Evolutionary conservation across 2,113 vertebrate species (phyloP), one percentile per base, ranked within the genome.

Genomic region (Leptosomus discolor): DNA sequence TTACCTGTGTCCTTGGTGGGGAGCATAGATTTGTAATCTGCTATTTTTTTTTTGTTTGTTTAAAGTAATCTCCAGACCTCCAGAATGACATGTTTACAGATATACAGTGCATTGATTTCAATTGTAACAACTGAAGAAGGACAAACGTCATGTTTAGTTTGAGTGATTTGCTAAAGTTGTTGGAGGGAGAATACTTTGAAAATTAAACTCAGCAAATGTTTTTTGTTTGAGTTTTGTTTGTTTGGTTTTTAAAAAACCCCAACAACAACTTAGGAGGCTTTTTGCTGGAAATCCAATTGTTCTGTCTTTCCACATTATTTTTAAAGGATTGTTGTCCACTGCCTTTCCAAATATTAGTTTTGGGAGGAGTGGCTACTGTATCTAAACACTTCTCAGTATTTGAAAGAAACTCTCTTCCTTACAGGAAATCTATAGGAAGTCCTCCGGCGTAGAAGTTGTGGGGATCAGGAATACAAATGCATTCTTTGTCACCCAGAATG

Each of bases 341-440:
- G 89, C 67, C 81, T 97, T 95, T 94, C 56, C 78, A 96, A 96
- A 96, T 94, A 65, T 60, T 96, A 86, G 92, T 85, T 93, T 97
- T 95, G 88, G 41, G 80, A 68, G 85, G 91, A 95, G 92, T 75
- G 90, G 61, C 76, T 88, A 39, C 48, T 70, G 6, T 73, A 58
- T 79, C 64, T 84, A 77, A 84, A 73, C 26, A 69, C 19, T 57
- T 86, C 32, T 92, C 26, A 17, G 46, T 71, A 9, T 92, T 93
- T 91, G 46, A 87, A 89, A 76, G 64, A 97, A 93, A 43, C 53
- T 88, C 51, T 91, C 43, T 90, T 96, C 70, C 92, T 88, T 26
- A 11, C 88, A 91, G 81, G 90, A 97, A 94, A 90, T 81, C 76
- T 82, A 36, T 91, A 96, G 88, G 90, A 97, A 96, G 81, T 90